These are phyloP conservation scores for Paragorgia papillata DNA, from an alignment of 92 coral and sea anemone species.

Conservation along the genomic window DNA sequence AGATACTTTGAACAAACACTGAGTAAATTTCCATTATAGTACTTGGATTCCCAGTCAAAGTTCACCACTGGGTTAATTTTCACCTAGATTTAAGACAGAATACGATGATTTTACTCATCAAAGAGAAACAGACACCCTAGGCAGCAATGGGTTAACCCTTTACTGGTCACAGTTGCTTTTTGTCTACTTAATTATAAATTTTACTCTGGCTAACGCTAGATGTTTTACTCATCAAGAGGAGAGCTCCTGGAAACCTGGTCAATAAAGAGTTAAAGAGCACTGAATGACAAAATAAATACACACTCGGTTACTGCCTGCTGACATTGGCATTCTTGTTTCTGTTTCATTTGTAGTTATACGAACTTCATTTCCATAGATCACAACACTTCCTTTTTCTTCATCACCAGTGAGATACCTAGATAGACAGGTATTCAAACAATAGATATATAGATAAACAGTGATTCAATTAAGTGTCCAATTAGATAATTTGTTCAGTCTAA, in stretches of 20 bases:
- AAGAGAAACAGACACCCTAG: too few relatives aligned
- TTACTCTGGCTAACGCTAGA: too few relatives aligned
- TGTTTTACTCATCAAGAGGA: too few relatives aligned
- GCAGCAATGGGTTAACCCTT: too few relatives aligned
- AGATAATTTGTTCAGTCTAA: neutral
- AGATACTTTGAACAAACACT: constrained; percentile 84
- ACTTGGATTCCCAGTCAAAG: constrained; percentile 96
- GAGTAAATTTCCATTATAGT: constrained; percentile 89
- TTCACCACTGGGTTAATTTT: constrained; percentile 92
- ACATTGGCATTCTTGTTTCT: constrained; percentile 36
- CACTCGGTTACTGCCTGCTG: constrained; percentile 91
- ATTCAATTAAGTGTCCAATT: neutral
- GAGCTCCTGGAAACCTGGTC: too few relatives aligned
- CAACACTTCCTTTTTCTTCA: constrained; percentile 64
- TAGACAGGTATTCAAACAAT: too few relatives aligned
- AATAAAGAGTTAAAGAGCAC: too few relatives aligned
- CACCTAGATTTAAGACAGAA: constrained; percentile 74
- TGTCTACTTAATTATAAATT: too few relatives aligned
- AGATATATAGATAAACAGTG: too few relatives aligned
- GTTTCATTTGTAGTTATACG: constrained; percentile 68
- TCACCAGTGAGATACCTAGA: constrained; percentile 69
- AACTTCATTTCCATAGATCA: constrained; percentile 90
- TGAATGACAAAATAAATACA: neutral
- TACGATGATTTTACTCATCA: too few relatives aligned
- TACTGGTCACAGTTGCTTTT: too few relatives aligned